Conservation (phyloP, 1,140 invertebrate species). For the Drosophila guanche region DNA sequence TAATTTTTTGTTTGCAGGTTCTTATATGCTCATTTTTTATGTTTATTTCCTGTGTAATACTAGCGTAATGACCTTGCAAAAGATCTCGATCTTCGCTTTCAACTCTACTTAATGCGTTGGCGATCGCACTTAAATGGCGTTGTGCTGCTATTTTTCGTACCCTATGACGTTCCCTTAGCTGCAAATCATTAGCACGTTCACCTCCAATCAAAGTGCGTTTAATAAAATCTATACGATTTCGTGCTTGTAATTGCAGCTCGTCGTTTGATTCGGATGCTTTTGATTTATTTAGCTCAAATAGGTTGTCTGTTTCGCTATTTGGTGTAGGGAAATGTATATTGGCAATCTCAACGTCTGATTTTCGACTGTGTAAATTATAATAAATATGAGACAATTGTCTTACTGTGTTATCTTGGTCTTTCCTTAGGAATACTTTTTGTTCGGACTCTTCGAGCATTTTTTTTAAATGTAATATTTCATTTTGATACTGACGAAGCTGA, state of each 20-base stretch:
- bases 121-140: slow-evolving; percentile 87
- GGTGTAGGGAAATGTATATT: not conserved
- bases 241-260: slow-evolving; percentile 78
- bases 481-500: slow-evolving; percentile 93
- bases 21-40: slow-evolving; percentile 89
- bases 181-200: slow-evolving; percentile 89
- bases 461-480: slow-evolving; percentile 91
- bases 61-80: slow-evolving; percentile 88
- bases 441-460: slow-evolving; percentile 86
- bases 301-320: no score
- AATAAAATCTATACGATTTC: slow-evolving; percentile 87
- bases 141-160: slow-evolving; percentile 89
- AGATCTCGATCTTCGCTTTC: slow-evolving; percentile 87
- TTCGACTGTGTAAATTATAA: slow-evolving; percentile 51
- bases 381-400: not conserved
- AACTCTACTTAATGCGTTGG: slow-evolving; percentile 87
- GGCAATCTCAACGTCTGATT: not conserved
- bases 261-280: slow-evolving; percentile 9
- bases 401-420: not conserved
- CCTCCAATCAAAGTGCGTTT: slow-evolving; percentile 92
- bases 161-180: slow-evolving; percentile 88
- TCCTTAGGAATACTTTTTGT: slow-evolving; percentile 4
- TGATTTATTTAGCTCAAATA: no score
- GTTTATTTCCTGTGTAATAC: slow-evolving; percentile 90
- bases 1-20: slow-evolving; percentile 87